These are phyloP conservation scores for Cynopterus sphinx DNA, from an alignment of 2,797 vertebrate species.

Conservation along the genomic window DNA sequence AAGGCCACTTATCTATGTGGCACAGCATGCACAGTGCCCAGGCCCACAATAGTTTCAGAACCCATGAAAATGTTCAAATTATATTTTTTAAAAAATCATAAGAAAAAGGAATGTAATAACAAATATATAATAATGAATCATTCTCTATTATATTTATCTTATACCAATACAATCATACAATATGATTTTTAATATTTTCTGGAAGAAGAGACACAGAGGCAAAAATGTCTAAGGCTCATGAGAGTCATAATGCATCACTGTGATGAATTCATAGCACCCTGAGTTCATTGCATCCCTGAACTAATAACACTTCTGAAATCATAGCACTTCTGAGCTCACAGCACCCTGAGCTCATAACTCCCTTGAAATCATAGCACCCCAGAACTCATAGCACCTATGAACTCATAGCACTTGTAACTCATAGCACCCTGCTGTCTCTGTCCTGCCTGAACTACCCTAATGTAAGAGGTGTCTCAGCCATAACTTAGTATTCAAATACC, in stretches of 20 bases:
- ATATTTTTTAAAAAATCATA: not conserved
- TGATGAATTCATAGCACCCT: not conserved
- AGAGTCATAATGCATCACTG: too few relatives aligned
- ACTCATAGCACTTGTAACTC: accelerated
- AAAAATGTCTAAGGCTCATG: not conserved
- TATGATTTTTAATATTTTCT: not conserved
- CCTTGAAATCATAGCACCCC: too few relatives aligned
- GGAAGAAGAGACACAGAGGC: not conserved
- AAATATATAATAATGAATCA: not conserved
- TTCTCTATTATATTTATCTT: not conserved
- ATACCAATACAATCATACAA: not conserved
- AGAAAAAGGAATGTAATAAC: not conserved
- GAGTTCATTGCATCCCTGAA: not conserved
- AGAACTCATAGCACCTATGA: not conserved
- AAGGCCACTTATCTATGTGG: not conserved
- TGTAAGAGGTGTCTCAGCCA: not conserved
- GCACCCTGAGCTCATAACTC: not conserved
- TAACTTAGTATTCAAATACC: not conserved
- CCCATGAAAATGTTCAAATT: not conserved
- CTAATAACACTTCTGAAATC: not conserved
- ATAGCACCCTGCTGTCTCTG: not conserved
- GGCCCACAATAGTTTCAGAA: accelerated
- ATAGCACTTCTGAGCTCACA: not conserved
- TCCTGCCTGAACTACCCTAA: not conserved
- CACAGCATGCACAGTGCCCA: not conserved